Base-by-base conservation (phyloP, 2,888 invertebrate genomes). In the Eulithis testata region DNA sequence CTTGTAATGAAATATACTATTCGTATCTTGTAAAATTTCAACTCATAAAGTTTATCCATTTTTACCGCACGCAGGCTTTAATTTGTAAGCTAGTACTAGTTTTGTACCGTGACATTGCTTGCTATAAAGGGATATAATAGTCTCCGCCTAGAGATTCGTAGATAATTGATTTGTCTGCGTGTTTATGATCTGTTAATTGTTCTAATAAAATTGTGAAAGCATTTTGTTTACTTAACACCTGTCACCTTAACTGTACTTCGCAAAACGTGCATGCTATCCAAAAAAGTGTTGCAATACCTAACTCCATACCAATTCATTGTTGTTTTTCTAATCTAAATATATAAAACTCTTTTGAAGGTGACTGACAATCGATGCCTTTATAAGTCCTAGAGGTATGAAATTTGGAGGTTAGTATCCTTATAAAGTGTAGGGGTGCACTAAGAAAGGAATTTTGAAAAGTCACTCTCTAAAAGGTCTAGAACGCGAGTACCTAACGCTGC, bases 101-200 rank as follows among this genome's bases (percentile, higher is more conserved):
- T 65, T 64, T 67, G 60, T 53, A 69, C 68, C 69, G 63, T 69
- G 67, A 66, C 66, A 68, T 66, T 59, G 66, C 50, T 65, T 67
- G 69, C 50, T 67, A 56, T 71, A 69, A 44, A 67, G 65, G 59
- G 63, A 60, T 54, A 59, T 67, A 69, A 71, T 69, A 65, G 64
- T 3, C 60, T 52, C 68, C 40, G 43, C 61, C 45, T 61, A 43
- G 44, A 57, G 65, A 50, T 62, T 66, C 56, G 61, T 63, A 62
- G 73, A 62, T 72, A 83, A 83, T 83, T 75, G 68, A 82, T 83
- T 83, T 82, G 82, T 80, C 80, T 66, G 74, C 66, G 69, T 63
- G 37, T 68, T 76, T 71, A 73, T 63, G 59, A 45, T 64, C 43
- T 66, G 68, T 69, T 75, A 74, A 76, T 75, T 73, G 72, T 73